Evolutionary conservation across 2,113 vertebrate species (phyloP).

Genomic region (Atherinomorus stipes): DNA sequence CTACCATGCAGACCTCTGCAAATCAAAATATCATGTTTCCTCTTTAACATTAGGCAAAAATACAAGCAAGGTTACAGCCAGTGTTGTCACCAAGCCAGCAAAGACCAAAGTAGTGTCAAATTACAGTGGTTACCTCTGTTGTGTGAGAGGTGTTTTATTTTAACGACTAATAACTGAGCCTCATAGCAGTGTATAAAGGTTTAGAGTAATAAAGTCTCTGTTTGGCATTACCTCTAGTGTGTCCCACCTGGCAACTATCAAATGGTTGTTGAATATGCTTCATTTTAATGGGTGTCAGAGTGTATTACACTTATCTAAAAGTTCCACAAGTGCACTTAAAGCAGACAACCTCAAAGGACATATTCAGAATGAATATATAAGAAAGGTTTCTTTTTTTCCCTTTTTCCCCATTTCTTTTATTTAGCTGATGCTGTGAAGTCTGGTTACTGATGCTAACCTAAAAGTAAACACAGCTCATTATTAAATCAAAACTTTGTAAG

Average conservation of each 20-base stretch:
- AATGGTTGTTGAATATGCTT: conserved; percentile 26
- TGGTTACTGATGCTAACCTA: too few species aligned
- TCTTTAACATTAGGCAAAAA: conserved; percentile 24
- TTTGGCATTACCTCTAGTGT: conserved; percentile 38
- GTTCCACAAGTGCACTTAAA: conserved; percentile 9
- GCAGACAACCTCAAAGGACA: neutral
- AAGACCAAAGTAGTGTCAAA: conserved; percentile 48
- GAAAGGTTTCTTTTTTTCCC: too few species aligned
- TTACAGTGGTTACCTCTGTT: conserved; percentile 57
- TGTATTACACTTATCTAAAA: neutral
- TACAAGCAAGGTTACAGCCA: conserved; percentile 22
- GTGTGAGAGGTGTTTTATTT: conserved; percentile 61
- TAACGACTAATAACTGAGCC: conserved; percentile 59
- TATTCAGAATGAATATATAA: too few species aligned
- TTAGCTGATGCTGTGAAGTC: too few species aligned
- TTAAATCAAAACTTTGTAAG: too few species aligned
- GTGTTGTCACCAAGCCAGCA: conserved; percentile 27
- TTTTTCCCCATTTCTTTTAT: too few species aligned
- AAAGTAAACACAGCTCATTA: too few species aligned
- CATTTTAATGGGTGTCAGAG: conserved; percentile 21
- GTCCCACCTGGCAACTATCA: conserved; percentile 22
- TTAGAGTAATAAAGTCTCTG: conserved; percentile 36
- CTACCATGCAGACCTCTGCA: conserved; percentile 42
- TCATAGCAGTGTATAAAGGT: conserved; percentile 39
- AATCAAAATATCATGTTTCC: conserved; percentile 57